Conservation (phyloP, 2,888 invertebrate species). For the Pachydiplax longipennis region DNA sequence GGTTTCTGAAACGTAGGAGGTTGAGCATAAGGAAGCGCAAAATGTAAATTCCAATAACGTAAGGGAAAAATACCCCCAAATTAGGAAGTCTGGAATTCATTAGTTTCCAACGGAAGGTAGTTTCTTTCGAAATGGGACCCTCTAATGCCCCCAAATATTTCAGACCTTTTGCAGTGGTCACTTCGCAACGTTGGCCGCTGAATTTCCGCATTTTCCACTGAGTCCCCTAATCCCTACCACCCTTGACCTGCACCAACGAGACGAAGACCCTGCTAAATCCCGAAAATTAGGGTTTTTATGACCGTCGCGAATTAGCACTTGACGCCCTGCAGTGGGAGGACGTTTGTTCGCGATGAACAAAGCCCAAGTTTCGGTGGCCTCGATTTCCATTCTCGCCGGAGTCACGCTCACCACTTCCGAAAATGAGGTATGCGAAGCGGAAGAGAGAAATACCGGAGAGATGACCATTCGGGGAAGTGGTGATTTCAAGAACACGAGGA, state of each 20-base stretch:
- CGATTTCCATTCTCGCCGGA: background rate
- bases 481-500: no score
- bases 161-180: no score
- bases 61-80: no score
- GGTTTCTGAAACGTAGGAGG: no score
- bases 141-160: no score
- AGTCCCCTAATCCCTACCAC: background rate
- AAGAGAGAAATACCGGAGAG: background rate
- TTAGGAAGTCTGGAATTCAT: no score
- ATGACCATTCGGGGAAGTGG: background rate
- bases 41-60: no score
- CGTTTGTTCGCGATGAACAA: background rate
- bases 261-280: background rate
- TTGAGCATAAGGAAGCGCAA: no score
- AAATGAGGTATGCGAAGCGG: background rate
- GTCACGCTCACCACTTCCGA: constrained; percentile 34
- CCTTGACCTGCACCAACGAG: background rate
- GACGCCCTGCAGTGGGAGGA: background rate
- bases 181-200: no score
- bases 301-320: background rate
- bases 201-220: background rate
- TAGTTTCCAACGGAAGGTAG: no score
- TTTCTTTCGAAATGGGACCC: no score
- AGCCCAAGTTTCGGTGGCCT: no score
- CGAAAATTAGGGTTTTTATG: background rate